Conservation (phyloP, 2,797 vertebrate species). For the Oreonectes daqikongensis region DNA sequence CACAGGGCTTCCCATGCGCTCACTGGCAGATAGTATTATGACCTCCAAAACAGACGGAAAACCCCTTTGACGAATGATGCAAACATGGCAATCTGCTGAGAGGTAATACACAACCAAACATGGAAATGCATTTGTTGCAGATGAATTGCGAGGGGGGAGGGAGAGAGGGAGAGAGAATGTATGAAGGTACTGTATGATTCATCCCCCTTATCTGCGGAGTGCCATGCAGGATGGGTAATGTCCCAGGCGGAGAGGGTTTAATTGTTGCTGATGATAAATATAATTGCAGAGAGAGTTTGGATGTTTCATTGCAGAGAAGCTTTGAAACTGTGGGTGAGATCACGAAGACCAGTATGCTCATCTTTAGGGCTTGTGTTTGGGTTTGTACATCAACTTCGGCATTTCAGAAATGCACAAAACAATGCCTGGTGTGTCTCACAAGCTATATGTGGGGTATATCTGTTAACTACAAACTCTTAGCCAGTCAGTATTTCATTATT, state of each 20-base stretch:
- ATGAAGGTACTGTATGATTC: conserved; percentile 58
- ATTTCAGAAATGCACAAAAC: conserved; percentile 18
- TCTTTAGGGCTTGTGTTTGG: conserved; percentile 8
- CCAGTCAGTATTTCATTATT: too few relatives aligned
- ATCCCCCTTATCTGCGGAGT: conserved; percentile 78
- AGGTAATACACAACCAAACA: conserved; percentile 77
- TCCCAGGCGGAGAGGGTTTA: conserved; percentile 53
- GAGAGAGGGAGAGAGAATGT: conserved; percentile 34
- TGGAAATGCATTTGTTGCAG: conserved; percentile 69
- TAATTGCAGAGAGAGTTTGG: conserved; percentile 70
- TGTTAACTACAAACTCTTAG: conserved; percentile 38
- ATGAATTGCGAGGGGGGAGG: conserved; percentile 66
- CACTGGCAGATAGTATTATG: conserved; percentile 71
- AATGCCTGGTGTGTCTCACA: neutral
- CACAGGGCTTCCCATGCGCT: conserved; percentile 49
- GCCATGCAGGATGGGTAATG: conserved; percentile 60
- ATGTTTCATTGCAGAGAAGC: conserved; percentile 50
- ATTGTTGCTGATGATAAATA: conserved; percentile 69
- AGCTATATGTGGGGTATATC: neutral
- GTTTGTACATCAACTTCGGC: conserved; percentile 5
- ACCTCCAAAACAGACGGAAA: conserved; percentile 68
- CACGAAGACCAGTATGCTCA: conserved; percentile 19
- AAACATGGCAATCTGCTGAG: conserved; percentile 70
- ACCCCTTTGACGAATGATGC: conserved; percentile 70
- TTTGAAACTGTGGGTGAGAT: conserved; percentile 21